These are phyloP conservation scores for Plagodis pulveraria DNA, from an alignment of 2,888 invertebrate genomes.

Conservation along the genomic window DNA sequence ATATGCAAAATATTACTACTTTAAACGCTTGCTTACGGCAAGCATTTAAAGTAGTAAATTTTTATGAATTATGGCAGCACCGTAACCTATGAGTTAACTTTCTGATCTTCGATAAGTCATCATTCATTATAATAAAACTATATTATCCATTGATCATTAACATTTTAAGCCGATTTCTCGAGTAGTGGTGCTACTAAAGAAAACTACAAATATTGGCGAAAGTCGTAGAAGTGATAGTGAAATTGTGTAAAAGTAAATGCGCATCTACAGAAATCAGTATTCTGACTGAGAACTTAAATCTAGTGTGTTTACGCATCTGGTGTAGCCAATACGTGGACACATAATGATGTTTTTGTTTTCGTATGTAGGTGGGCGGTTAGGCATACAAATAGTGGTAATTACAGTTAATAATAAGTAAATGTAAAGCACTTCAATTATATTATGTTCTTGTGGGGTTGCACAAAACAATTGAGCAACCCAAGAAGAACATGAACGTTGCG, in stretches of 20 bases:
- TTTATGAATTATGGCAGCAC: no score
- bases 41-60: no score
- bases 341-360: constrained; percentile 11
- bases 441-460: no score
- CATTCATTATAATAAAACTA: constrained; percentile 16
- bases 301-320: constrained; percentile 34
- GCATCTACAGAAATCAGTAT: constrained; percentile 42
- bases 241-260: constrained; percentile 22
- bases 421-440: not conserved
- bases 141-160: constrained; percentile 10
- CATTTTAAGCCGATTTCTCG: constrained; percentile 25
- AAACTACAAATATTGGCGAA: constrained; percentile 46
- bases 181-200: constrained; percentile 28
- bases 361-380: constrained; percentile 3
- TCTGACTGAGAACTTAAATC: constrained; percentile 39
- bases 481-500: no score
- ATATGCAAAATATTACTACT: no score
- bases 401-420: not conserved
- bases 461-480: no score
- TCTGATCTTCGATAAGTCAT: no score
- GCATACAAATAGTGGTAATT: constrained; percentile 12
- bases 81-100: no score
- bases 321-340: constrained; percentile 11
- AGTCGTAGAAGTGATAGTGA: constrained; percentile 43
- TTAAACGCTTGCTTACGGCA: no score